A percentile compares a stretch with the other conserved stretches of the same genome.
Evolutionary conservation across 2,797 vertebrate genomes (phyloP).

Genomic region (Falco rusticolus): DNA sequence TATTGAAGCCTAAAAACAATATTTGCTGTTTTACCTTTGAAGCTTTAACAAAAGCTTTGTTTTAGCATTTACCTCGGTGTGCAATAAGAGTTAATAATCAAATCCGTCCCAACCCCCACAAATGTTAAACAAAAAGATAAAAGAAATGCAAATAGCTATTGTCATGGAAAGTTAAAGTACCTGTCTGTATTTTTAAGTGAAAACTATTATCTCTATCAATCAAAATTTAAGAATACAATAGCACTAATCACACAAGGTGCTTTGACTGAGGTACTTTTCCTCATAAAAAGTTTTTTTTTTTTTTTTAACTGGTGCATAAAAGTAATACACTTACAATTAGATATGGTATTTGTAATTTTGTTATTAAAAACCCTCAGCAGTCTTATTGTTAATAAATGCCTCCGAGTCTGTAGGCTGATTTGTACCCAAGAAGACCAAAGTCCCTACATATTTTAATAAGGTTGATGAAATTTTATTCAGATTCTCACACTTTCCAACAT

Average conservation of each 20-base stretch:
- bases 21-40: slow-evolving; percentile 83
- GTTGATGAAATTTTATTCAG: slow-evolving; percentile 79
- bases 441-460: slow-evolving; percentile 79
- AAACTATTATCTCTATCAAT: slow-evolving; percentile 91
- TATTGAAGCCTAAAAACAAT: slow-evolving; percentile 81
- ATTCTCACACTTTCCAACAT: slow-evolving; percentile 79
- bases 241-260: slow-evolving; percentile 85
- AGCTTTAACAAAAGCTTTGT: slow-evolving; percentile 84
- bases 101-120: slow-evolving; percentile 85
- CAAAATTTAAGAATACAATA: slow-evolving; percentile 90
- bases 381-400: slow-evolving; percentile 80
- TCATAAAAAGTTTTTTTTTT: slow-evolving; percentile 75
- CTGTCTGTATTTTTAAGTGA: slow-evolving; percentile 89
- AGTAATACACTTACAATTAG: slow-evolving; percentile 81
- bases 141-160: slow-evolving; percentile 90
- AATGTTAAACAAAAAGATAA: slow-evolving; percentile 87
- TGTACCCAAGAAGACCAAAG: slow-evolving; percentile 77
- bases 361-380: slow-evolving; percentile 80
- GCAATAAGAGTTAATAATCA: slow-evolving; percentile 87
- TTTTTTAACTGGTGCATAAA: slow-evolving; percentile 76
- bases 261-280: slow-evolving; percentile 82
- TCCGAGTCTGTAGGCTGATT: slow-evolving; percentile 78
- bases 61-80: slow-evolving; percentile 82
- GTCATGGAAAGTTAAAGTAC: slow-evolving; percentile 89
- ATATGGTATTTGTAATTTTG: slow-evolving; percentile 82